Conservation (phyloP, 23 tunicate genomes). For the Aplidium turbinatum region DNA sequence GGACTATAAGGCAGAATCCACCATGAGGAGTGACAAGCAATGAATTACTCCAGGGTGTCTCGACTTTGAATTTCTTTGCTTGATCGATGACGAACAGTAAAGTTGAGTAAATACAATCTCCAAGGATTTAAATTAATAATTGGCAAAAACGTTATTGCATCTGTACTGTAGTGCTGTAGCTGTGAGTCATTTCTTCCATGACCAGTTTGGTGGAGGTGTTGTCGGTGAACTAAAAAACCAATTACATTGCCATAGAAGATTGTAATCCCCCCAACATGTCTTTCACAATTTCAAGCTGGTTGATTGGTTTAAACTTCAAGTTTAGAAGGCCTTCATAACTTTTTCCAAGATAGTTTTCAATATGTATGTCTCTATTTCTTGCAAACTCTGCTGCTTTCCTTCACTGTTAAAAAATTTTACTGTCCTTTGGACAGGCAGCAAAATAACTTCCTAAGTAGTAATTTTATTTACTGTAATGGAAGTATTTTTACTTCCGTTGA, state of each 20-base stretch:
- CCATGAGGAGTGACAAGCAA: no score
- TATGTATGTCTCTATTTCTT: neutral
- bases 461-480: no score
- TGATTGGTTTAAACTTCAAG: neutral
- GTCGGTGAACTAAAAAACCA: constrained; percentile 10
- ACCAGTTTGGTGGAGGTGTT: neutral
- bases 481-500: no score
- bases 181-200: neutral
- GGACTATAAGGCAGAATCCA: no score
- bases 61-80: neutral
- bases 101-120: neutral
- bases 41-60: no score
- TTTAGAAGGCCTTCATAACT: neutral
- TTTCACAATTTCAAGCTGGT: neutral
- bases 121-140: constrained; percentile 1
- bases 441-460: no score
- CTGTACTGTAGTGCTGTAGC: neutral
- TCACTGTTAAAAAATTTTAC: no score
- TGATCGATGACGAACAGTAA: constrained; percentile 1
- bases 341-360: neutral
- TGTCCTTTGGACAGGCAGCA: no score
- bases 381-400: constrained; percentile 2
- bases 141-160: constrained; percentile 7
- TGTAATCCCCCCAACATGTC: neutral
- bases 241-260: constrained; percentile 12